Conservation (phyloP, 2,888 invertebrate genomes). For the Ecliptopera silaceata region DNA sequence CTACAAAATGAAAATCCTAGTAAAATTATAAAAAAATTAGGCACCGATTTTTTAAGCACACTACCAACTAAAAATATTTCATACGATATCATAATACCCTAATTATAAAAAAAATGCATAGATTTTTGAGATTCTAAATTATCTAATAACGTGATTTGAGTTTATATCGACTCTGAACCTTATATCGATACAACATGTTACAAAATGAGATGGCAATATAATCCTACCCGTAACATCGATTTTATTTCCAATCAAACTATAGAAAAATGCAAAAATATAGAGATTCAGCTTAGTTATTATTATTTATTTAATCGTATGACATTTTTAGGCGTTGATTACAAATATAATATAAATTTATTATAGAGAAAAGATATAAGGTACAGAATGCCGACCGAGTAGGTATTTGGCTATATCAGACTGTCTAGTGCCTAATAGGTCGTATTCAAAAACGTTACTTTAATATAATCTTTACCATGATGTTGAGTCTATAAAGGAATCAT, state of each 20-base stretch:
- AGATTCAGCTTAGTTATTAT: conserved; percentile 2
- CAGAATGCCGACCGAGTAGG: conserved; percentile 34
- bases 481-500: too few species aligned
- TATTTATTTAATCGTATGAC: too few species aligned
- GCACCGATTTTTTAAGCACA: conserved; percentile 69
- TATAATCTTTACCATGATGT: too few species aligned
- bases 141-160: conserved; percentile 29
- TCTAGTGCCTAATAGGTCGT: conserved; percentile 29
- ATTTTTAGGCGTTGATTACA: too few species aligned
- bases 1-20: conserved; percentile 36
- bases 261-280: conserved; percentile 10
- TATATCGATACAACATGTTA: conserved; percentile 35
- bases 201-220: background rate
- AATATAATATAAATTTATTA: too few species aligned
- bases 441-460: conserved; percentile 4
- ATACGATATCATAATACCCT: conserved; percentile 34
- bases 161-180: conserved; percentile 42
- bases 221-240: background rate
- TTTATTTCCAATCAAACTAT: background rate
- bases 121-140: conserved; percentile 32
- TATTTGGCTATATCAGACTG: conserved; percentile 53
- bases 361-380: conserved; percentile 40
- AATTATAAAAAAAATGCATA: conserved; percentile 39
- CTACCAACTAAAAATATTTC: conserved; percentile 54
- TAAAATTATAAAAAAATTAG: conserved; percentile 57